Base-by-base conservation (phyloP, 2,113 vertebrate species). In the Phylloscopus trochilus region DNA sequence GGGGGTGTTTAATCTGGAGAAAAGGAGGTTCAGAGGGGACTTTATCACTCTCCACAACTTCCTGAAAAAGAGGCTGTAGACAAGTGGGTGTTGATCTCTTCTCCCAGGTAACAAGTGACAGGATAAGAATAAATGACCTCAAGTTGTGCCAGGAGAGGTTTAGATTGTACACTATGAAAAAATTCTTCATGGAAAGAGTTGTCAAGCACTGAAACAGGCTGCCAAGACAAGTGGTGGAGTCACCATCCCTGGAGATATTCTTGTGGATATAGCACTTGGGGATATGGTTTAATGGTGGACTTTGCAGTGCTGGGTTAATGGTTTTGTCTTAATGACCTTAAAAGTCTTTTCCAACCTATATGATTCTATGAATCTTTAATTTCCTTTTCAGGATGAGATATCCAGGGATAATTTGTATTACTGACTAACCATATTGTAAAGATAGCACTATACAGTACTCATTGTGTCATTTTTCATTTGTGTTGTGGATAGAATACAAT, bases 251-350 rank as follows among this genome's bases (percentile, higher is more conserved):
- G n/a, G 12, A 64, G 4, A 7, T 35, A 24, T 28, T 68, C 0
- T 0, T 12, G 9, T 39, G 46, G 28, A 33, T 21, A 8, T 11
- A 11, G 22, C 18, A 3, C 15, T 10, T 15, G 26, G 26, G 20
- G 26, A n/a, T 30, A 7, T 10, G 4, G 16, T 68, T 67, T 75
- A 53, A 44, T 5, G 6, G 8, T 39, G n/a, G 11, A 31, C 9
- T 43, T 91, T 0, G 0, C 18, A 33, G 27, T 43, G 7, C 3
- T 13, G 27, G 7, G 10, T 76, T 60, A 24, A 31, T 0, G 1
- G 11, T 20, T 20, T 81, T 11, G 10, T 47, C 35, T 55, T 3
- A 3, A 24, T 46, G 13, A 60, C 6, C 13, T 86, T 19, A 55
- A 60, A 59, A 30, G 2, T 51, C 8, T 75, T 72, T 83, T n/a